Evolutionary conservation across 2,797 vertebrate species (phyloP).

Genomic region (Amphiprion clarkii): DNA sequence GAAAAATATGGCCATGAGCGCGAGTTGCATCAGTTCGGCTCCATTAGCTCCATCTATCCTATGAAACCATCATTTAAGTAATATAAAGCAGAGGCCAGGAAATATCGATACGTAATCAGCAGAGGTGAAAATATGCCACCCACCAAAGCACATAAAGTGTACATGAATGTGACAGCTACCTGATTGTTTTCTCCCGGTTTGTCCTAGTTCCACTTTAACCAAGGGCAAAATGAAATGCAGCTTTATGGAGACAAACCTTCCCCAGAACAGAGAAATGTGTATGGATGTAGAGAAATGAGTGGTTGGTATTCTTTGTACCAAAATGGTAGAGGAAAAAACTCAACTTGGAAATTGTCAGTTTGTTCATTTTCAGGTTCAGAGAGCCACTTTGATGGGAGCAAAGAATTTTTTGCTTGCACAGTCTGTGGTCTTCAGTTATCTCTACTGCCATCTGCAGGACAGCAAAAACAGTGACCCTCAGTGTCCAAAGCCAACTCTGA

Average conservation of each 20-base stretch:
- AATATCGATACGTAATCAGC: slow-evolving; percentile 76
- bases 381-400: neutral
- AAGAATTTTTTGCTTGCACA: too few relatives aligned
- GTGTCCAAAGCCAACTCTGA: too few relatives aligned
- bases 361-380: neutral
- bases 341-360: neutral
- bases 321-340: neutral
- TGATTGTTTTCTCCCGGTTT: slow-evolving; percentile 37
- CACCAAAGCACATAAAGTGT: slow-evolving; percentile 19
- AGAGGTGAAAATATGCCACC: slow-evolving; percentile 37
- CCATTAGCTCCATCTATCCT: slow-evolving; percentile 56
- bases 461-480: too few relatives aligned
- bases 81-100: slow-evolving; percentile 55
- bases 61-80: slow-evolving; percentile 45
- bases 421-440: neutral
- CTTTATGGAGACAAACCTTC: neutral
- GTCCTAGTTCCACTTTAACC: slow-evolving; percentile 47
- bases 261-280: neutral
- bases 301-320: neutral
- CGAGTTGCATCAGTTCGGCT: slow-evolving; percentile 64
- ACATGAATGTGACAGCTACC: slow-evolving; percentile 33
- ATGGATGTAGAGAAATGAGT: neutral
- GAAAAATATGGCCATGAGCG: slow-evolving; percentile 2
- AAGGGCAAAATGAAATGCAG: slow-evolving; percentile 18
- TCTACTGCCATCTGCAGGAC: slow-evolving; percentile 7